Conservation (phyloP, 2,888 invertebrate genomes). For the Salticus scenicus region DNA sequence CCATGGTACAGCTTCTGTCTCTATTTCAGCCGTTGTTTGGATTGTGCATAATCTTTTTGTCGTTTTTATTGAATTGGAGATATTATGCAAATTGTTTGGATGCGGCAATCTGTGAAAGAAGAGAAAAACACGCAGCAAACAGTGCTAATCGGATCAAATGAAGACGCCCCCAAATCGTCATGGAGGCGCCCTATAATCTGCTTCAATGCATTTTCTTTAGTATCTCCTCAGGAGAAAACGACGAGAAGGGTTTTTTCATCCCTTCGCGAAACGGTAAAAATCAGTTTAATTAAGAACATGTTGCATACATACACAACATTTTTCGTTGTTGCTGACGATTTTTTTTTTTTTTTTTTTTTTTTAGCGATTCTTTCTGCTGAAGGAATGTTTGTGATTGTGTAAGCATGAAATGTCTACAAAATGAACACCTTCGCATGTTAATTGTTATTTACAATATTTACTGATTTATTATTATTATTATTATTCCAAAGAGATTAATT, state of each 20-base stretch:
- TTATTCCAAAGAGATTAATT: too few relatives aligned
- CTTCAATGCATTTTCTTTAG: neutral
- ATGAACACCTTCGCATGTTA: too few relatives aligned
- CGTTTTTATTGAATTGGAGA: neutral
- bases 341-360: too few relatives aligned
- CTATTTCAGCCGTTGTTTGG: slow-evolving; percentile 12
- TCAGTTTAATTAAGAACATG: slow-evolving; percentile 8
- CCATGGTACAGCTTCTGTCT: neutral
- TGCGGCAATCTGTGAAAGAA: slow-evolving; percentile 30
- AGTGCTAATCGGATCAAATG: slow-evolving; percentile 54
- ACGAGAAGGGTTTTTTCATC: neutral
- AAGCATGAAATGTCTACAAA: too few relatives aligned
- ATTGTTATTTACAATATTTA: too few relatives aligned
- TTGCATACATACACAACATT: neutral
- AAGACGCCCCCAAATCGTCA: slow-evolving; percentile 34
- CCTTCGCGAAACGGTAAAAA: neutral
- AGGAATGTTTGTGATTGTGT: too few relatives aligned
- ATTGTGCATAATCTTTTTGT: slow-evolving; percentile 51
- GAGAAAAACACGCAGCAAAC: neutral
- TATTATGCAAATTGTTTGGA: neutral
- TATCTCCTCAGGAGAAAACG: neutral
- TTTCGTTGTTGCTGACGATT: too few relatives aligned
- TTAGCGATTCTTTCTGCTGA: too few relatives aligned
- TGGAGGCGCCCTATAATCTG: slow-evolving; percentile 28
- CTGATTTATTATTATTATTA: too few relatives aligned